These are phyloP conservation scores for Torymus aiolomorphi DNA, from an alignment of 2,888 invertebrate genomes.

Conservation along the genomic window DNA sequence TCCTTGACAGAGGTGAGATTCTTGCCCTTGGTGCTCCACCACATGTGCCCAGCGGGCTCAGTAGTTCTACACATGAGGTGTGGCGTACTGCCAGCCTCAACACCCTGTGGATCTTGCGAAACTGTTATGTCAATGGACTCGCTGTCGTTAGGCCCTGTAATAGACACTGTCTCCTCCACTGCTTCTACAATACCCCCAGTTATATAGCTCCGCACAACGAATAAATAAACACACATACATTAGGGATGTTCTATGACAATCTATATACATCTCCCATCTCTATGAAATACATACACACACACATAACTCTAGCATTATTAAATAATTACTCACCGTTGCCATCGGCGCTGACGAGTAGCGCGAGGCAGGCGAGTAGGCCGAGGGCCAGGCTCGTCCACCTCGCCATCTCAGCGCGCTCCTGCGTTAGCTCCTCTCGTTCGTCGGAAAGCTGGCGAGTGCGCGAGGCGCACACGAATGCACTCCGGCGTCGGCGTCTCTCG, in stretches of 20 bases:
- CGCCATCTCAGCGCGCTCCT: neutral
- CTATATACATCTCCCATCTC: too few species aligned
- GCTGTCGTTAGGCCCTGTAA: constrained; percentile 31
- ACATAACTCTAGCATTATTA: too few species aligned
- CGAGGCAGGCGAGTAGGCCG: constrained; percentile 33
- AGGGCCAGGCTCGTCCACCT: neutral
- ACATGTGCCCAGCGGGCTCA: constrained; percentile 77
- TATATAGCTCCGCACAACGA: too few species aligned
- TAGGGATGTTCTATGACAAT: too few species aligned
- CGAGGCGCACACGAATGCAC: neutral
- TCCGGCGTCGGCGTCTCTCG: neutral
- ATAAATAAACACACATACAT: too few species aligned
- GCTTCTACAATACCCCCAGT: constrained; percentile 10
- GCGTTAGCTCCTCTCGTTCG: too few species aligned
- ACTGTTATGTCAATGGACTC: constrained; percentile 64
- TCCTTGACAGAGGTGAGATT: constrained; percentile 77
- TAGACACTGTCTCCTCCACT: neutral
- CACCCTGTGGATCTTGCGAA: constrained; percentile 69
- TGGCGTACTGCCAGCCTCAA: constrained; percentile 73
- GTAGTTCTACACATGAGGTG: constrained; percentile 78
- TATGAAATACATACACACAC: too few species aligned
- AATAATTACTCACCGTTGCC: constrained; percentile 20
- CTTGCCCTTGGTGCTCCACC: constrained; percentile 79
- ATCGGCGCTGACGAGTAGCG: constrained; percentile 35
- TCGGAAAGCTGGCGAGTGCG: neutral